Percentiles rank a stretch among this genome's conserved stretches.
phyloP scores from a whole-genome alignment of 2,797 vertebrate species.

The Liasis olivaceus region DNA sequence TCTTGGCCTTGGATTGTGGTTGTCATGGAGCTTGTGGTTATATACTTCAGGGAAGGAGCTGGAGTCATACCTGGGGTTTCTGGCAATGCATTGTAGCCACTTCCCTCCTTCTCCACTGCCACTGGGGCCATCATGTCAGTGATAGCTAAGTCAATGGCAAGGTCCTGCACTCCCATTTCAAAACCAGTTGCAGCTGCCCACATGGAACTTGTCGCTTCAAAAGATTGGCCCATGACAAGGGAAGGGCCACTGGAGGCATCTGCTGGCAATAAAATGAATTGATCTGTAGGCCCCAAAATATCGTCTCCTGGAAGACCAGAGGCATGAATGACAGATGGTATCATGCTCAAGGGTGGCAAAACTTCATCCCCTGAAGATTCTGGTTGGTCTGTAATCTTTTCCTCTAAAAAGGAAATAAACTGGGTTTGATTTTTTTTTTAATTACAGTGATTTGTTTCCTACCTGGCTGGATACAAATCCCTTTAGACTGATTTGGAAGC shows the following conservation, averaged over 20 bases:
- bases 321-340: constrained; percentile 52
- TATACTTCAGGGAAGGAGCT: constrained; percentile 70
- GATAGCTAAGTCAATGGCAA: constrained; percentile 63
- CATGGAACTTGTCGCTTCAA: background rate
- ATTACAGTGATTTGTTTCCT: background rate
- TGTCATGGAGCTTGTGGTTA: constrained; percentile 83
- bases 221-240: constrained; percentile 41
- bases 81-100: constrained; percentile 48
- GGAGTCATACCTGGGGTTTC: constrained; percentile 61
- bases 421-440: background rate
- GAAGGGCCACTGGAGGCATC: constrained; percentile 36
- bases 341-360: constrained; percentile 26
- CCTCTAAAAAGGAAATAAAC: constrained; percentile 48
- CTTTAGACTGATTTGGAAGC: background rate
- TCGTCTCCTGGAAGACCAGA: constrained; percentile 37
- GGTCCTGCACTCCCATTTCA: constrained; percentile 50
- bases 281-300: background rate
- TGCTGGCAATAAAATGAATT: constrained; percentile 5
- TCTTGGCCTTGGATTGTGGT: constrained; percentile 77
- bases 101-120: constrained; percentile 67
- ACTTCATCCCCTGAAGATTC: constrained; percentile 62
- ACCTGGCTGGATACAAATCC: background rate
- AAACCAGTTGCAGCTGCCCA: background rate
- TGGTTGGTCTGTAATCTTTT: constrained; percentile 50
- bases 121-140: constrained; percentile 47